These are phyloP conservation scores for Lasioglossum leucozonium DNA, from an alignment of 2,888 invertebrate species.

Conservation along the genomic window DNA sequence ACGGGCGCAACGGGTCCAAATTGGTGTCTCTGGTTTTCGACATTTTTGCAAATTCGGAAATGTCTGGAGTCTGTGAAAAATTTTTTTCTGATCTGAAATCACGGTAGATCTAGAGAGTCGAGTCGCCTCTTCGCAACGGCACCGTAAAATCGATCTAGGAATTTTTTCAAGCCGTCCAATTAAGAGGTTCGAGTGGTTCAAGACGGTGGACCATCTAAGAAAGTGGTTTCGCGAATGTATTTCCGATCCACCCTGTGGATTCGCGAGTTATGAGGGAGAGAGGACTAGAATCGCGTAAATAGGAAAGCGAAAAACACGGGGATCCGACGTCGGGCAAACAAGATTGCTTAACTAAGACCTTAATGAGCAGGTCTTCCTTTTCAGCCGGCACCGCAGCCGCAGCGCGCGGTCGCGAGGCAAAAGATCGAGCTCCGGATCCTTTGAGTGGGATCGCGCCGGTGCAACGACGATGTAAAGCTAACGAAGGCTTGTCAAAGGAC, in stretches of 20 bases:
- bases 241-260: slow-evolving; percentile 7
- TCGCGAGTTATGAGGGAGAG: slow-evolving; percentile 36
- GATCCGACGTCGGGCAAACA: slow-evolving; percentile 50
- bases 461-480: slow-evolving; percentile 68
- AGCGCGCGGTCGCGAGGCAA: slow-evolving; percentile 29
- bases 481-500: slow-evolving; percentile 68
- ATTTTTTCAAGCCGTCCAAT: background rate
- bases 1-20: no score
- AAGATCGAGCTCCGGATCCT: slow-evolving; percentile 56
- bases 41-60: background rate
- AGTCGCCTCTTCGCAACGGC: background rate
- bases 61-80: background rate
- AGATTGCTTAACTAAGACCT: slow-evolving; percentile 72
- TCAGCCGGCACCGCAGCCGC: slow-evolving; percentile 41
- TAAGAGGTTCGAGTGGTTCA: background rate
- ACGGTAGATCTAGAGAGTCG: background rate
- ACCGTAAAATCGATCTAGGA: background rate
- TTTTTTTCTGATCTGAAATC: no score
- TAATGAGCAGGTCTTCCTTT: slow-evolving; percentile 71
- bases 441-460: slow-evolving; percentile 52
- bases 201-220: background rate
- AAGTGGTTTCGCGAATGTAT: background rate
- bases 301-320: slow-evolving; percentile 16
- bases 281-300: slow-evolving; percentile 42
- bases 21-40: background rate